Evolutionary conservation across 2,888 invertebrate species (phyloP), one percentile per base, ranked within the genome.

Genomic region (Lasioglossum leucozonium): DNA sequence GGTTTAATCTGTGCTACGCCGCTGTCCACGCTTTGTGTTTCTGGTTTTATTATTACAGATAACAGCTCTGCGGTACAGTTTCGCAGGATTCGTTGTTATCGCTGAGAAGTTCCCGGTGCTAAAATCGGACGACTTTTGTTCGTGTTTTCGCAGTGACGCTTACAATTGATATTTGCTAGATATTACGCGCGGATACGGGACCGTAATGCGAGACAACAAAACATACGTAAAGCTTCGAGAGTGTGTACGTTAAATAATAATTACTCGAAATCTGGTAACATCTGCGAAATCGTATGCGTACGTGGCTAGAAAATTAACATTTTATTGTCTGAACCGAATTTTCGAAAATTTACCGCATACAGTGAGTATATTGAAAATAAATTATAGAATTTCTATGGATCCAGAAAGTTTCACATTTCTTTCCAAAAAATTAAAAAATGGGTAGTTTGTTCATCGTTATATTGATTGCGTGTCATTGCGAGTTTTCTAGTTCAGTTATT

Each of bases 21-120:
- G 34, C 67, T 37, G 67, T 73, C 37, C 22, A n/a, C 55, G 69
- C 42, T 37, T 42, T 72, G 55, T 72, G 42, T 67, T 72, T 67
- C 16, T 37, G 30, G 62, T 47, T 79, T 81, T 81, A 81, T 81
- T 82, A 69, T 79, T 65, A 67, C 37, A 73, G 80, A 73, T 69
- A 82, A 73, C 73, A 58, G 62, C 16, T 34, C 79, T 16, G 30
- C 55, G 37, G 65, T 26, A 37, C 72, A 40, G 51, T 79, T 51
- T 81, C 72, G 26, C 34, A 44, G 67, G 67, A 73, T 80, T 69
- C 55, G 16, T 47, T 82, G 80, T 82, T 80, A 82, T 69, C 73
- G 22, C 51, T 55, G 44, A 69, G 67, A 73, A 67, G 55, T 69
- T 82, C 47, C n/a, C 26, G 22, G 26, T 58, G 72, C 47, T 69